Evolutionary conservation across 2,888 invertebrate genomes (phyloP), one percentile per base, ranked within the genome.

Genomic region (Druceiella hillmani): DNA sequence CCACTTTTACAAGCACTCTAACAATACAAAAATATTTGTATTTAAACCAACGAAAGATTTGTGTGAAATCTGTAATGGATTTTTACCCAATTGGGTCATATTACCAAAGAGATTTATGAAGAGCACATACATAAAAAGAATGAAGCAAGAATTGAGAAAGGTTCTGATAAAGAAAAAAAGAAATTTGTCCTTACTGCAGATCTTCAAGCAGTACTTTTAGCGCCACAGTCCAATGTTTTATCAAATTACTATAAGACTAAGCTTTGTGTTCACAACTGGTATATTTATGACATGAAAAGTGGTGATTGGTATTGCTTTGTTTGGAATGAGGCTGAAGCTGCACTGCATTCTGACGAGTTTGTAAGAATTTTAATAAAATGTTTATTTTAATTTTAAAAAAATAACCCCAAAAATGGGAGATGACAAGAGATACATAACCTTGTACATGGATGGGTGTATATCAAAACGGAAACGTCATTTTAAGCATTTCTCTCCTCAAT

Each of bases 271-370:
- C 45, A 47, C 31, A 47, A 45, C 25, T 43, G 36, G 29, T 38
- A 38, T 31, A 33, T 45, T 28, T 47, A 39, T 28, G 33, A 47
- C 26, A 34, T 47, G 20, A 46, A 41, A 44, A 44, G 16, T 12
- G 33, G 30, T 34, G 39, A 46, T 33, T 43, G 46, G 12, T 38
- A 37, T 37, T 45, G 43, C 27, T 46, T 41, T 40, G 17, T 45
- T 20, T 42, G 45, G 42, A 45, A 45, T 33, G 43, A 48, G 37
- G 30, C 45, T 36, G 43, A 47, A 41, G 43, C 45, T 41, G 40
- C 36, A 13, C 31, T 41, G 17, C 30, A 36, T 17, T 28, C 33
- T 28, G 36, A 47, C 30, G 43, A 41, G 31, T 47, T 41, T 43
- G 41, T 43, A 38, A 43, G 41, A 28, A 43, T 47, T 37, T 29